Conservation (phyloP, 1,140 invertebrate species). For the Ooceraea biroi region DNA sequence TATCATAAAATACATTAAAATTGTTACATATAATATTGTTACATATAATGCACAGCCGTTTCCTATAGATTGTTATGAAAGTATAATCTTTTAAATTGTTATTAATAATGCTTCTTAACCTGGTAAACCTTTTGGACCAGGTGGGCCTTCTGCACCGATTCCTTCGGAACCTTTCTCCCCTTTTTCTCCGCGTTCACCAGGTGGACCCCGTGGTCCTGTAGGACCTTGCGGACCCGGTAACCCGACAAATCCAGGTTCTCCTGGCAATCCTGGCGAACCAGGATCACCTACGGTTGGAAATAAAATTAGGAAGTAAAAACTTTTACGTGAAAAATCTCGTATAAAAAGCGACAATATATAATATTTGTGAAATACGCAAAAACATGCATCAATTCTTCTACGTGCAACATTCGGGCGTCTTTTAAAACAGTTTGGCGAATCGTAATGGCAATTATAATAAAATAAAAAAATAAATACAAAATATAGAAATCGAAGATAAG, state of each 20-base stretch:
- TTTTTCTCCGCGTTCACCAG: conserved; percentile 90
- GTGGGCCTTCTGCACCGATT: conserved; percentile 89
- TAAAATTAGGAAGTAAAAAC: neutral
- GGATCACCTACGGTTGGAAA: conserved; percentile 83
- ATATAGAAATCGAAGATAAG: neutral
- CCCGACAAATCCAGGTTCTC: conserved; percentile 89
- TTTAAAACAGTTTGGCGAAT: neutral
- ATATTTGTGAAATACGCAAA: neutral
- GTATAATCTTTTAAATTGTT: conserved; percentile 8
- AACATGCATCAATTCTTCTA: conserved; percentile 10
- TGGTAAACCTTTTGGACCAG: conserved; percentile 88
- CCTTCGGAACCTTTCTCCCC: conserved; percentile 91
- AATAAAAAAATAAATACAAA: neutral
- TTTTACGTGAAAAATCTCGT: neutral
- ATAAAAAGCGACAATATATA: neutral
- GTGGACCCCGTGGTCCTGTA: conserved; percentile 87
- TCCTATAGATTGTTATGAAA: neutral
- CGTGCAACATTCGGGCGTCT: neutral
- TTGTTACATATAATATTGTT: too few species aligned
- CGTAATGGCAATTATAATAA: neutral
- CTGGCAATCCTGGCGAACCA: conserved; percentile 86
- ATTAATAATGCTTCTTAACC: conserved; percentile 83
- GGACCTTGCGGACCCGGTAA: conserved; percentile 88
- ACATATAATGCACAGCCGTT: too few species aligned
- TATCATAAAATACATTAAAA: conserved; percentile 69